These are phyloP conservation scores for Scomber scombrus DNA, from an alignment of 2,113 vertebrate genomes.

Conservation along the genomic window DNA sequence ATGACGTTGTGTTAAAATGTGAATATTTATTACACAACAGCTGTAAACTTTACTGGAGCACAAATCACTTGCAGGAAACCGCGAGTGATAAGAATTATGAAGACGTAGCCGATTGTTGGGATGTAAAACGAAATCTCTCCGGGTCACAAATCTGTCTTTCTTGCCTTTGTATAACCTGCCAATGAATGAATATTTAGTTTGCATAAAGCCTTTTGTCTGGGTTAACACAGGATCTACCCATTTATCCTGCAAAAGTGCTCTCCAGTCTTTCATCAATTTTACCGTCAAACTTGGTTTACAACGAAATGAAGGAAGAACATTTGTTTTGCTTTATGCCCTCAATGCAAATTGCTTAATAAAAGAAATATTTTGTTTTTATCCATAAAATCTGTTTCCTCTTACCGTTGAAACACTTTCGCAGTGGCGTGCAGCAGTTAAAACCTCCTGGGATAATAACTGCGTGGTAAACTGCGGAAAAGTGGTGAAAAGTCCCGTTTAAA, in stretches of 20 bases:
- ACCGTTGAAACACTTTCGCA: conserved; percentile 59
- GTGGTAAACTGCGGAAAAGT: conserved; percentile 24
- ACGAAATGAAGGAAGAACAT: neutral
- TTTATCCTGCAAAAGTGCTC: conserved; percentile 11
- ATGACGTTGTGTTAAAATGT: conserved; percentile 17
- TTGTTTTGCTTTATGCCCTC: neutral
- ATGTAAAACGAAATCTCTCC: conserved; percentile 44
- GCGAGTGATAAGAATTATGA: conserved; percentile 56
- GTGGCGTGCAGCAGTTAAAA: conserved; percentile 30
- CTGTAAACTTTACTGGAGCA: conserved; percentile 60
- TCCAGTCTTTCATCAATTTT: neutral
- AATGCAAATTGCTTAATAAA: neutral
- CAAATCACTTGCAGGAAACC: conserved; percentile 68
- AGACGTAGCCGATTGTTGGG: conserved; percentile 58
- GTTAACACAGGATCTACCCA: conserved; percentile 11
- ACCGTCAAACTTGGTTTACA: neutral
- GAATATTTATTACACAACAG: conserved; percentile 41
- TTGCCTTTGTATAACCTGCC: conserved; percentile 48
- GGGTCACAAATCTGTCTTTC: conserved; percentile 60
- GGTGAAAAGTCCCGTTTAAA: conserved; percentile 41
- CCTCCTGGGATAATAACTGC: conserved; percentile 41
- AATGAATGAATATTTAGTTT: conserved; percentile 73
- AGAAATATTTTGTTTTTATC: neutral
- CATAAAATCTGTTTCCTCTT: conserved; percentile 49
- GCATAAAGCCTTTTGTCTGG: conserved; percentile 54